Conservation (phyloP, 2,797 vertebrate species). For the Cyprinella venusta region DNA sequence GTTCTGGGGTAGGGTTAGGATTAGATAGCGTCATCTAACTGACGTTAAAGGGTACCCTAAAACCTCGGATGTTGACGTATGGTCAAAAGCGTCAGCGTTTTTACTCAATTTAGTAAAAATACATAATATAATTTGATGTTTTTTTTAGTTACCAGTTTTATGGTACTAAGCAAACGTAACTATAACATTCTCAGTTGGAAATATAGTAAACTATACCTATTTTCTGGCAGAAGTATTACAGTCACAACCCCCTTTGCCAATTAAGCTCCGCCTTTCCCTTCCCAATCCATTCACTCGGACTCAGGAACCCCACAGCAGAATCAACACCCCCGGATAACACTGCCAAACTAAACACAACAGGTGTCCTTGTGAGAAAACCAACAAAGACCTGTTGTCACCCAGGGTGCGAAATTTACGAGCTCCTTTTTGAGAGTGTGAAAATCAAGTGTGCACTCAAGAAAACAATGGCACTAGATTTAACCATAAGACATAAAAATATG, state of each 20-base stretch:
- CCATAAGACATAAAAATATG: no score
- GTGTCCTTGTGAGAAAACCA: conserved; percentile 43
- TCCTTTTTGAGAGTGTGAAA: conserved; percentile 28
- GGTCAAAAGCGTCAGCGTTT: no score
- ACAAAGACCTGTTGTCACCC: background rate
- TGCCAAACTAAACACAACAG: conserved; percentile 35
- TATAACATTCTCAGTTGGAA: background rate
- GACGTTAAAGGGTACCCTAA: no score
- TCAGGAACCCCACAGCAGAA: conserved; percentile 39
- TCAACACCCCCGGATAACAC: conserved; percentile 15
- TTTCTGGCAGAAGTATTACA: background rate
- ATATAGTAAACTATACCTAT: background rate
- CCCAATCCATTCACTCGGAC: conserved; percentile 11
- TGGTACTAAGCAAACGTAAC: background rate
- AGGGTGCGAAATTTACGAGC: conserved; percentile 27
- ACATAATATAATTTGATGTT: background rate
- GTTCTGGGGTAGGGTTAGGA: no score
- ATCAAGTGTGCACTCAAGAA: conserved; percentile 17
- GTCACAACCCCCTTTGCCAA: background rate
- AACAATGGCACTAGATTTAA: conserved; percentile 9
- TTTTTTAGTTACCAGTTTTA: background rate
- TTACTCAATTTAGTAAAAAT: background rate
- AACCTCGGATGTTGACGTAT: no score
- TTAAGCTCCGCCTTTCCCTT: background rate
- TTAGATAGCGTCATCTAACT: no score